Conservation (phyloP, 2,888 invertebrate genomes). For the Perdita meconis region DNA sequence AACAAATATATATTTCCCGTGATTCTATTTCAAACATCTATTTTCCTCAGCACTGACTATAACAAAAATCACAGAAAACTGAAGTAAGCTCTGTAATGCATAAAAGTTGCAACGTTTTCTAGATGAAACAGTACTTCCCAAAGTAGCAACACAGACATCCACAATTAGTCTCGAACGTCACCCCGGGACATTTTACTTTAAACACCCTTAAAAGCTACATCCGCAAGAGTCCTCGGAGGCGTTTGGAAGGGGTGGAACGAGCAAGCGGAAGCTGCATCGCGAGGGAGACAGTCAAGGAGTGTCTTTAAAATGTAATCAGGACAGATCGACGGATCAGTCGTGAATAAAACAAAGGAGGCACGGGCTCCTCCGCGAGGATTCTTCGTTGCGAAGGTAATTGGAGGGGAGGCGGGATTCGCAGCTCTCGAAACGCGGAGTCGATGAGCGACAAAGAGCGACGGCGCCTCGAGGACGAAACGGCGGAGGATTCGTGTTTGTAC, state of each 20-base stretch:
- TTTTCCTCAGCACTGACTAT: too few relatives aligned
- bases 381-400: constrained; percentile 23
- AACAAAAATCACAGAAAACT: too few relatives aligned
- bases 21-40: too few relatives aligned
- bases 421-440: constrained; percentile 51
- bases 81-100: too few relatives aligned
- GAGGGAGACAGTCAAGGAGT: constrained; percentile 30
- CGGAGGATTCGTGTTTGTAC: constrained; percentile 74
- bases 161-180: not conserved
- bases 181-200: not conserved
- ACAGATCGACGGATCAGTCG: constrained; percentile 61
- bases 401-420: constrained; percentile 15
- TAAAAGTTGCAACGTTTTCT: too few relatives aligned
- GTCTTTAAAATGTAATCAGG: constrained; percentile 65
- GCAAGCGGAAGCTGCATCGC: constrained; percentile 18
- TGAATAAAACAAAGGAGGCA: constrained; percentile 66
- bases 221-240: constrained; percentile 7
- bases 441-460: constrained; percentile 58
- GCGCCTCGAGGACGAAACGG: constrained; percentile 62
- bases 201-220: constrained; percentile 30
- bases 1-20: too few relatives aligned
- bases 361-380: constrained; percentile 2
- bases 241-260: constrained; percentile 17
- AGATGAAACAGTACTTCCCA: too few relatives aligned
- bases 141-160: not conserved